A percentile compares a stretch with the other conserved stretches of the same genome.
Evolutionary conservation across 2,797 vertebrate genomes (phyloP).

Genomic region (Fundulus diaphanus): DNA sequence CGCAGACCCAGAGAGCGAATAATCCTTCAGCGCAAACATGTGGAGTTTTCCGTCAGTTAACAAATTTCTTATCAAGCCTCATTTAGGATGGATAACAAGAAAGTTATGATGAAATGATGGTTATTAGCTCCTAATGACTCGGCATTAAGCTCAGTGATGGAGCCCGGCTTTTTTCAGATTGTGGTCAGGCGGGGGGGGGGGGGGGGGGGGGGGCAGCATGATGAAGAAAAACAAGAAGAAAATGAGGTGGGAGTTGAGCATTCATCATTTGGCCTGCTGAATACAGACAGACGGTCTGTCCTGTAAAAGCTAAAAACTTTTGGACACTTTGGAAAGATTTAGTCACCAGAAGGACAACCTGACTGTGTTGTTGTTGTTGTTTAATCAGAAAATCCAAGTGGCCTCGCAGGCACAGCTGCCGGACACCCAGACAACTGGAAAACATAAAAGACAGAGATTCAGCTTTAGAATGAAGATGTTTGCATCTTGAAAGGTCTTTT

Average conservation of each 20-base stretch:
- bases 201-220: conserved; percentile 47
- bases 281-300: not conserved
- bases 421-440: too few relatives aligned
- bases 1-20: conserved; percentile 64
- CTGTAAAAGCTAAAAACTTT: not conserved
- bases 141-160: conserved; percentile 39
- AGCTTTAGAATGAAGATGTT: not conserved
- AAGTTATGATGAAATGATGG: conserved; percentile 52
- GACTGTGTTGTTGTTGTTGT: not conserved
- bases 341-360: not conserved
- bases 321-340: not conserved
- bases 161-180: conserved; percentile 44
- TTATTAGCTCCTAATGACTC: conserved; percentile 69
- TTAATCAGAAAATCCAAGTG: not conserved
- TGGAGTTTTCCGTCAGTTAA: conserved; percentile 54
- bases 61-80: conserved; percentile 74
- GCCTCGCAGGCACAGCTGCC: not conserved
- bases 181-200: conserved; percentile 67
- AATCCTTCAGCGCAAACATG: conserved; percentile 47
- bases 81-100: conserved; percentile 75
- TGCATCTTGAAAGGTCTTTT: not conserved
- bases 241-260: conserved; percentile 22
- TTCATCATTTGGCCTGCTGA: conserved; percentile 20
- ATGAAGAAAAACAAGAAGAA: conserved; percentile 17
- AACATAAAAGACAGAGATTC: too few relatives aligned